Conservation (phyloP, 92 coral and sea anemone species). For the Pocillopora grandis region DNA sequence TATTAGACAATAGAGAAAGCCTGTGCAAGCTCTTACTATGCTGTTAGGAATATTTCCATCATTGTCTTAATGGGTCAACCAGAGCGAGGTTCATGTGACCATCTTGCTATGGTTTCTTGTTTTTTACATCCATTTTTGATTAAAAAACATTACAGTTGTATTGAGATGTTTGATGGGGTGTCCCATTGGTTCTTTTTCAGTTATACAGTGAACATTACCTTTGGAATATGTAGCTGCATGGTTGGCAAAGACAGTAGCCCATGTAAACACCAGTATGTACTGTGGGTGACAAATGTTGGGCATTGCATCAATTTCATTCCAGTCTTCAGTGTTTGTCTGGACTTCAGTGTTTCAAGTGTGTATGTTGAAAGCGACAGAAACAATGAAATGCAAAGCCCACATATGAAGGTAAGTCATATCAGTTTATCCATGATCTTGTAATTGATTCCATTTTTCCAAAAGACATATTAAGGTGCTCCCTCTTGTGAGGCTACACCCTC, state of each 20-base stretch:
- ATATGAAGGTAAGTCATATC: slow-evolving; percentile 19
- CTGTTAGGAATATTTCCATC: too few relatives aligned
- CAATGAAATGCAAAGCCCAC: slow-evolving; percentile 21
- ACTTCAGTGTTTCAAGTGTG: slow-evolving; percentile 15
- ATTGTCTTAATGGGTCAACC: too few relatives aligned
- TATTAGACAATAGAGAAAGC: too few relatives aligned
- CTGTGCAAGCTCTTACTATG: too few relatives aligned
- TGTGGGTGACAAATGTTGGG: slow-evolving; percentile 13
- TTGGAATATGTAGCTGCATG: slow-evolving; percentile 56
- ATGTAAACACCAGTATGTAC: slow-evolving; percentile 57
- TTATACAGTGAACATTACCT: slow-evolving; percentile 61
- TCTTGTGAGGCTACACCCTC: slow-evolving; percentile 4
- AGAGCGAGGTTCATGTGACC: too few relatives aligned
- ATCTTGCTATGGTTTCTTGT: too few relatives aligned
- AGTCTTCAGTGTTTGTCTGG: slow-evolving; percentile 9
- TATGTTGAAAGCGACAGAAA: slow-evolving; percentile 26
- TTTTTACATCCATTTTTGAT: too few relatives aligned
- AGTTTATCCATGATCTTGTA: neutral
- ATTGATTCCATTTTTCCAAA: neutral
- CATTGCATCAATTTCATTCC: neutral
- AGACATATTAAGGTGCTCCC: neutral
- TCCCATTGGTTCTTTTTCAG: neutral
- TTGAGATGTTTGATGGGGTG: neutral
- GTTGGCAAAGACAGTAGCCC: slow-evolving; percentile 53
- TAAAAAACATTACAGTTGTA: too few relatives aligned